Base-by-base conservation (phyloP, 2,797 vertebrate genomes). In the Hypotaenidia okinawae region DNA sequence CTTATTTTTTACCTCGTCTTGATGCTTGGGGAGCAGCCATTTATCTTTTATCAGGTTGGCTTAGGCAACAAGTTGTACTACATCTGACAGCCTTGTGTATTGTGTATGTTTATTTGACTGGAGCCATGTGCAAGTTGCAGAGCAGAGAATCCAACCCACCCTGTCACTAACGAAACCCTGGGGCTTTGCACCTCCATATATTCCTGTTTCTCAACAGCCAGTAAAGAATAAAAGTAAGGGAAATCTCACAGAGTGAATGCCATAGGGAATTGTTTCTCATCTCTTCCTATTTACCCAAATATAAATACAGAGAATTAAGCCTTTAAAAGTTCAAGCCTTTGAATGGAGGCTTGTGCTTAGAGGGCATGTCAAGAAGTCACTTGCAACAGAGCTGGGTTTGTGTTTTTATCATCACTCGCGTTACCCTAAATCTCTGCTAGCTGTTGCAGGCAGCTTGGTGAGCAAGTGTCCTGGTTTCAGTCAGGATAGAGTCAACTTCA, bases 371-470 rank as follows among this genome's bases (percentile, higher is more conserved):
- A 93, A 90, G 87, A 92, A 96, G 93, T 96, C 93, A 86, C 84
- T 93, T 67, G 43, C 75, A 94, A 39, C 39, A 92, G 61, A 87
- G 87, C 39, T 52, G 45, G 16, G 41, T 93, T 93, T 95, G 84
- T 45, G 47, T 93, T 94, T 91, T 85, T 84, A 54, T 80, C 75
- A 24, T 85, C 13, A 10, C 45, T 96, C 79, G 45, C 62, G 89
- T 75, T 93, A 95, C 89, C 93, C 94, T 94, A 89, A 83, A 49
- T 91, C 82, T 87, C 93, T 93, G 87, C 72, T 91, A 91, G 89
- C 72, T 85, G 45, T 83, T 94, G 76, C 84, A 93, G 86, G 78
- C 91, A 82, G 74, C 84, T 82, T 67, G 61, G 58, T 67, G 39
- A n/a, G n/a, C n/a, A n/a, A n/a, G n/a, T n/a, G n/a, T n/a, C n/a